phyloP scores from a whole-genome alignment of 2,888 invertebrate species.

The Parnassius orleans region DNA sequence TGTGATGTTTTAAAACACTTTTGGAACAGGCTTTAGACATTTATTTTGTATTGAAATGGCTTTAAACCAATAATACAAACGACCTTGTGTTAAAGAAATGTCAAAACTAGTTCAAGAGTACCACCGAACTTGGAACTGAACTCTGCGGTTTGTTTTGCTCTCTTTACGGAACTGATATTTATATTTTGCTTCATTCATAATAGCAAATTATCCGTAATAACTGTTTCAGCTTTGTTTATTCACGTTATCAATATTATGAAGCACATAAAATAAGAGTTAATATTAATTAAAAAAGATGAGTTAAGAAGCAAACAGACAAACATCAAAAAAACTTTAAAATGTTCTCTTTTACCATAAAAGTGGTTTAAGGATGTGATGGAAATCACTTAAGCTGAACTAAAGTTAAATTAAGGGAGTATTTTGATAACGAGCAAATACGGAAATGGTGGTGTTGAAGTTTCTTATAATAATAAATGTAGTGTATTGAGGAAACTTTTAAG shows the following conservation, averaged over 20 bases:
- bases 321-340: too few species aligned
- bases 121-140: conserved; percentile 11
- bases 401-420: background rate
- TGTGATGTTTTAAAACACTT: too few species aligned
- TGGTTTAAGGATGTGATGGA: too few species aligned
- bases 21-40: conserved; percentile 4
- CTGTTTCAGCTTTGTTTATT: too few species aligned
- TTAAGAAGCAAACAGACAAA: too few species aligned
- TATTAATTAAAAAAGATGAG: too few species aligned
- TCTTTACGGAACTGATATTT: background rate
- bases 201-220: too few species aligned
- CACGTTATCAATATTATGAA: too few species aligned
- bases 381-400: too few species aligned
- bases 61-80: background rate
- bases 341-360: too few species aligned
- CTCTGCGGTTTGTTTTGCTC: conserved; percentile 2
- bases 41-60: background rate
- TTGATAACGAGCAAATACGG: conserved; percentile 27
- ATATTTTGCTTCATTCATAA: too few species aligned
- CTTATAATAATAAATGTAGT: conserved; percentile 6
- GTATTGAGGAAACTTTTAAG: conserved; percentile 11
- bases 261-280: too few species aligned
- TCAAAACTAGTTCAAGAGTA: conserved; percentile 16
- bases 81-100: conserved; percentile 7
- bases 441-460: conserved; percentile 34